These are phyloP conservation scores for Sceloporus tristichus DNA, from an alignment of 2,113 vertebrate species.

Conservation along the genomic window DNA sequence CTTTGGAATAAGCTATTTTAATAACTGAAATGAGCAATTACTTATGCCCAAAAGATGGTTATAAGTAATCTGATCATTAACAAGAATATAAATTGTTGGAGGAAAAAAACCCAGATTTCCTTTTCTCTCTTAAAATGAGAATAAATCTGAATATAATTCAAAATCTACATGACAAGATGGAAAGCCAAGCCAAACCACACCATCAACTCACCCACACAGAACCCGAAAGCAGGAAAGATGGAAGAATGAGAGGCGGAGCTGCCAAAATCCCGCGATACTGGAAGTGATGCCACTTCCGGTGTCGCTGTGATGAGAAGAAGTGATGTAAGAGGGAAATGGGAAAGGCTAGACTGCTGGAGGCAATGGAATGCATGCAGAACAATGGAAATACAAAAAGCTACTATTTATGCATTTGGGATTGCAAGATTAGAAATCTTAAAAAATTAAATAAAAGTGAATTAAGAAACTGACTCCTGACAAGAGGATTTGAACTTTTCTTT, in stretches of 20 bases:
- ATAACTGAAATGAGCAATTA: not conserved
- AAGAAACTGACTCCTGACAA: not conserved
- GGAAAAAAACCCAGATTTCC: not conserved
- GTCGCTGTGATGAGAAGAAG: conserved; percentile 44
- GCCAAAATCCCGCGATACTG: conserved; percentile 37
- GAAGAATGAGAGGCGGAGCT: conserved; percentile 34
- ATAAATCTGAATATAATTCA: conserved; percentile 9
- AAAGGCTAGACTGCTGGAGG: not conserved
- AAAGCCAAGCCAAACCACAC: conserved; percentile 5
- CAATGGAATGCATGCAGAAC: conserved; percentile 18
- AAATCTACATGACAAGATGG: not conserved
- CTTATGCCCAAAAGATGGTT: too few species aligned
- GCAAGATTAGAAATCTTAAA: conserved; percentile 5
- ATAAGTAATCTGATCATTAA: not conserved
- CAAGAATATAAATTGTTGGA: not conserved
- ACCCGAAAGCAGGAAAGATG: conserved; percentile 41
- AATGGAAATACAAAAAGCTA: not conserved
- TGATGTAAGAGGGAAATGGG: conserved; percentile 25
- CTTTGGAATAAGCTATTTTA: not conserved
- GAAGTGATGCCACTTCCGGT: conserved; percentile 47
- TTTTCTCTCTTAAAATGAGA: not conserved
- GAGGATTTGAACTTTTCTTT: not conserved
- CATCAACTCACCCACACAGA: conserved; percentile 36
- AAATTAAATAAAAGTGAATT: not conserved
- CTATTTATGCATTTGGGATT: not conserved